Evolutionary conservation across 2,113 vertebrate genomes (phyloP).

Genomic region (Motacilla tschutschensis): DNA sequence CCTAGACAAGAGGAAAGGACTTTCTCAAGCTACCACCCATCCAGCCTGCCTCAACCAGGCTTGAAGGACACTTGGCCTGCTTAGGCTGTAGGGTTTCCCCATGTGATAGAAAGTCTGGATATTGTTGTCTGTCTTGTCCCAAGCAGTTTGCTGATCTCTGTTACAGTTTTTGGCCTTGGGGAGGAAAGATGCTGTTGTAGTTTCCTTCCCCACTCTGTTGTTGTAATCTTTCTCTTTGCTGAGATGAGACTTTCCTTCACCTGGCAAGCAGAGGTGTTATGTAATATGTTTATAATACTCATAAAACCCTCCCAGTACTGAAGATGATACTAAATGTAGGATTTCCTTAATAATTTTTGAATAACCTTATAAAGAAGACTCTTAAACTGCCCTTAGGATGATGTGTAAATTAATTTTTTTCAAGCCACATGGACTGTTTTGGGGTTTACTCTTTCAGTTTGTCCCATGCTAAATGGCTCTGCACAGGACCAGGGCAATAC

Average conservation of each 20-base stretch:
- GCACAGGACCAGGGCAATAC: not conserved
- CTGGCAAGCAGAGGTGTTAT: not conserved
- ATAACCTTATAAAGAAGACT: not conserved
- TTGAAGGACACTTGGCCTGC: not conserved
- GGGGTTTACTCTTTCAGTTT: not conserved
- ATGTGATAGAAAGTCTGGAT: not conserved
- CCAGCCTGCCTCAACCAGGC: not conserved
- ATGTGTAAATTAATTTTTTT: not conserved
- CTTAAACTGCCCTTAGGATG: not conserved
- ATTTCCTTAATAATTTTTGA: not conserved
- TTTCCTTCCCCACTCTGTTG: not conserved
- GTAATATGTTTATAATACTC: not conserved
- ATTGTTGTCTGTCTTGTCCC: rapidly evolving
- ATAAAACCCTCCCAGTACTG: not conserved
- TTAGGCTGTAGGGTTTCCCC: not conserved
- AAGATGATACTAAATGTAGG: not conserved
- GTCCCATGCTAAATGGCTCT: not conserved
- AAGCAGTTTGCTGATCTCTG: not conserved
- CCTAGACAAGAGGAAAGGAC: not conserved
- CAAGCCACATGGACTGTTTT: not conserved
- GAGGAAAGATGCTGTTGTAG: not conserved
- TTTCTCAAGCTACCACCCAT: not conserved
- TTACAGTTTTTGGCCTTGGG: not conserved
- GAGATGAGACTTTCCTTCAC: not conserved
- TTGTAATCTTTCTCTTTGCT: not conserved